These are phyloP conservation scores for Myiopsitta monachus DNA, from an alignment of 2,113 vertebrate genomes.

Conservation along the genomic window DNA sequence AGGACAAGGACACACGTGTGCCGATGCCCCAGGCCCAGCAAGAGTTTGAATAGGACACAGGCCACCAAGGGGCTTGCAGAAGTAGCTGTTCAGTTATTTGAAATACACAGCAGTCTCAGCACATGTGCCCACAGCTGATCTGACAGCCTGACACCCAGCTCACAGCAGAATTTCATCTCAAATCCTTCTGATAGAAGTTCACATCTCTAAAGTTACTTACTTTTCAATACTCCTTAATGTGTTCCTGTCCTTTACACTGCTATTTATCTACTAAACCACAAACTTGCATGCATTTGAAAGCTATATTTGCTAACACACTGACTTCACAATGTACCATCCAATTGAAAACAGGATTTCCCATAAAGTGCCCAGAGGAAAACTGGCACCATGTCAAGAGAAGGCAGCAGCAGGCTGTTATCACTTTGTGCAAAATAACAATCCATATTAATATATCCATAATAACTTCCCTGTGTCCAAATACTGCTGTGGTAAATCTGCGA, in stretches of 20 bases:
- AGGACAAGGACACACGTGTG: fast-evolving
- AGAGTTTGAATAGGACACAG: fast-evolving
- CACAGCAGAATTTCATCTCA: not conserved
- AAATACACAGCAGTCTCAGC: not conserved
- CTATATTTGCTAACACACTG: not conserved
- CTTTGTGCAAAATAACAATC: not conserved
- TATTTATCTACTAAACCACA: not conserved
- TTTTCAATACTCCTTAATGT: not conserved
- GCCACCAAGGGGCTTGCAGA: not conserved
- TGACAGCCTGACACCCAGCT: not conserved
- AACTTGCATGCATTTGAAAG: not conserved
- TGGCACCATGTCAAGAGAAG: not conserved
- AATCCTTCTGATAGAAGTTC: not conserved
- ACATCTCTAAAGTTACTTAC: not conserved
- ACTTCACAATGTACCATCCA: not conserved
- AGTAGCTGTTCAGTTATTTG: not conserved
- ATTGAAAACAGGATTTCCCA: not conserved
- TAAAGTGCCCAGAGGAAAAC: not conserved
- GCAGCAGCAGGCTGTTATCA: not conserved
- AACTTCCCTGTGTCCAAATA: not conserved
- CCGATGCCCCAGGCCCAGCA: too few species aligned
- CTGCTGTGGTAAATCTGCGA: not conserved
- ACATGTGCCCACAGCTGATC: fast-evolving
- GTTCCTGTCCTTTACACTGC: not conserved
- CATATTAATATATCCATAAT: not conserved